phyloP scores from a whole-genome alignment of 2,888 invertebrate species.

The Aleiodes testaceus region DNA sequence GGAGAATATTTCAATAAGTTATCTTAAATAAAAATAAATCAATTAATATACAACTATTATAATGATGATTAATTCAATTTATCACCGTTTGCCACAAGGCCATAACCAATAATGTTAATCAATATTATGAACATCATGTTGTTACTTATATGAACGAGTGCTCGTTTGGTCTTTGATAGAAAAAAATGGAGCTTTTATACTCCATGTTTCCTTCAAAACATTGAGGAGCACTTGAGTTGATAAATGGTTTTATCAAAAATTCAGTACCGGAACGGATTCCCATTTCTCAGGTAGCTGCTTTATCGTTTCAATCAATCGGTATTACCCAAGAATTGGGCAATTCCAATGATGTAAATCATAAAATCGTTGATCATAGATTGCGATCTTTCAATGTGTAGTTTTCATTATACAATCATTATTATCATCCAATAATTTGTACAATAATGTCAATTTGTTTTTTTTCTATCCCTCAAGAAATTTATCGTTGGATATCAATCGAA shows the following conservation, averaged over 20 bases:
- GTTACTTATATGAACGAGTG: too few relatives aligned
- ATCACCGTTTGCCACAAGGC: slow-evolving; percentile 8
- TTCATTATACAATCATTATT: too few relatives aligned
- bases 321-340: neutral
- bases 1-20: neutral
- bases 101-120: neutral
- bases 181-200: neutral
- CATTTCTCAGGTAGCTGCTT: neutral
- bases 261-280: neutral
- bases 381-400: too few relatives aligned
- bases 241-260: neutral
- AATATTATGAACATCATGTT: slow-evolving; percentile 6
- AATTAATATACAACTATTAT: neutral
- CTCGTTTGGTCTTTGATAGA: neutral
- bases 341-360: neutral
- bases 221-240: neutral
- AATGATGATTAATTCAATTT: neutral
- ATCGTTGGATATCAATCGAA: too few relatives aligned
- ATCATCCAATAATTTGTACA: too few relatives aligned
- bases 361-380: neutral
- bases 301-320: neutral
- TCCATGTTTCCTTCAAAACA: neutral
- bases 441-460: too few relatives aligned
- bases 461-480: too few relatives aligned
- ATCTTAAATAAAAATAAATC: neutral